Evolutionary conservation across 1,140 invertebrate genomes (phyloP).

Genomic region (Manduca sexta): DNA sequence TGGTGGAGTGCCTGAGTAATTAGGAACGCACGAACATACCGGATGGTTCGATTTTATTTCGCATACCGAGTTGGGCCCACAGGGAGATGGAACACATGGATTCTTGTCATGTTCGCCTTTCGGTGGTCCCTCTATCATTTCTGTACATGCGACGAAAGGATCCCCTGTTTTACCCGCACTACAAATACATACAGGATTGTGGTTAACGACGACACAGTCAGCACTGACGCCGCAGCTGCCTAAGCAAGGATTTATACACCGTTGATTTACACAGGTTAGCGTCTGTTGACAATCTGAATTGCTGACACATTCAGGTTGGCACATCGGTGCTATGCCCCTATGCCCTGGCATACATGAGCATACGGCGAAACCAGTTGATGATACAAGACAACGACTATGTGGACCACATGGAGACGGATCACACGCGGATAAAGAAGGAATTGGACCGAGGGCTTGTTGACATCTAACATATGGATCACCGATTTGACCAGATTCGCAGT

Average conservation of each 20-base stretch:
- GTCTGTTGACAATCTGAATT: constrained; percentile 86
- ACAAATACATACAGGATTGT: constrained; percentile 88
- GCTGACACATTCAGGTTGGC: constrained; percentile 86
- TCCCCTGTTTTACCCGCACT: constrained; percentile 82
- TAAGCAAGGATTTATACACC: constrained; percentile 84
- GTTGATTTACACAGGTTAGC: constrained; percentile 84
- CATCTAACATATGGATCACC: constrained; percentile 88
- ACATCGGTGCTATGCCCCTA: constrained; percentile 84
- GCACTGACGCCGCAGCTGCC: constrained; percentile 85
- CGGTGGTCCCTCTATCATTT: constrained; percentile 59
- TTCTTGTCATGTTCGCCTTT: constrained; percentile 74
- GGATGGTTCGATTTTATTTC: constrained; percentile 84
- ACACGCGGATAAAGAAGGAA: constrained; percentile 74
- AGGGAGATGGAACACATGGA: constrained; percentile 87
- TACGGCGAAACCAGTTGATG: constrained; percentile 79
- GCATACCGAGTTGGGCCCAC: constrained; percentile 89
- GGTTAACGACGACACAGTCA: constrained; percentile 84
- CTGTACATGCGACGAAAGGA: constrained; percentile 84
- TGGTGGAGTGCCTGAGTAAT: constrained; percentile 82
- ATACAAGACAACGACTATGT: constrained; percentile 83
- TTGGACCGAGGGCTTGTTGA: constrained; percentile 64
- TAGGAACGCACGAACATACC: constrained; percentile 84
- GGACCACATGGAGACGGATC: constrained; percentile 87
- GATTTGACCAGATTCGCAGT: constrained; percentile 79
- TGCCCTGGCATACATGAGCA: constrained; percentile 88